Base-by-base conservation (phyloP, 2,888 invertebrate species). In the Timema cristinae region DNA sequence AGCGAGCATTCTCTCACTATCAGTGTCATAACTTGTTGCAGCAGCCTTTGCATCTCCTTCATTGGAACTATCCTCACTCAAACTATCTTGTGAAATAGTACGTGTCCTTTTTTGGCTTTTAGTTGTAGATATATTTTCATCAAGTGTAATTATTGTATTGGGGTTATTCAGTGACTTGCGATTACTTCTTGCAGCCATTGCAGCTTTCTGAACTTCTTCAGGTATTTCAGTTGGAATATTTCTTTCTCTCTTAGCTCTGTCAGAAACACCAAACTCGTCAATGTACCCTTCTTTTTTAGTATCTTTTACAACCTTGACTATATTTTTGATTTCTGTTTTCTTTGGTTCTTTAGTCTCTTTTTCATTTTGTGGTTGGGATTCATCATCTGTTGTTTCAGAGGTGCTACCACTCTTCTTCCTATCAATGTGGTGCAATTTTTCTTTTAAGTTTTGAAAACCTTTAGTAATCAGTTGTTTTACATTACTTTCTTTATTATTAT, bases 181-280 rank as follows among this genome's bases (percentile, higher is more conserved):
- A 76, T 91, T 91, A 72, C 85, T 87, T 76, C 87, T 84, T 0
- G 91, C 91, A 2, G 89, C 90, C 79, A 87, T 87, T 0, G 90
- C 91, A 0, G 91, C 91, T 70, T 90, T 89, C 73, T 90, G 83
- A 83, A 91, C 90, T 75, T 90, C 90, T 72, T 86, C 86, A 6
- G 91, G 91, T 75, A 91, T 84, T 78, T 91, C 91, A 78, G 90
- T 87, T 67, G 90, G 90, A 77, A 91, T 86, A 50, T 73, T 59
- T 72, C 68, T 72, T 16, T 15, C 50, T 52, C 16, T 61, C 7
- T 50, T 68, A 63, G 51, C 48, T 50, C 52, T 66, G 32, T 52
- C 67, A 51, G 61, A 13, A 9, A 50, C 50, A 49, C 15, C 11
- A 13, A n/a, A 48, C 50, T 49, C 50, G 6, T 16, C 49, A 7